Base-by-base conservation (phyloP, 2,113 vertebrate species). In the Heteronetta atricapilla region DNA sequence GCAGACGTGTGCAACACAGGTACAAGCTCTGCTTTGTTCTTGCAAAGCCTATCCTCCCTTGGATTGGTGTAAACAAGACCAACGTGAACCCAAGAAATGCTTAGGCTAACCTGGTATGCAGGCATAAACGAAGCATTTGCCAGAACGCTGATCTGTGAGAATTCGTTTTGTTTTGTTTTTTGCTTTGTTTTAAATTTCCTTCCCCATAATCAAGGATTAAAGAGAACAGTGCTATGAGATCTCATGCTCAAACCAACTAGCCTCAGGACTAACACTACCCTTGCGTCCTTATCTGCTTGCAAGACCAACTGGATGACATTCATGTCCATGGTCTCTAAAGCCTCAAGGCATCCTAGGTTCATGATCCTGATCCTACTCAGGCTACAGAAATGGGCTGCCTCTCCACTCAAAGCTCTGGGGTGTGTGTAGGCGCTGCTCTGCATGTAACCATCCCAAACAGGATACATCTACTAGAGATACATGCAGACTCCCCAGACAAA, bases 21-120 rank as follows among this genome's bases (percentile, higher is more conserved):
- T 76, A 82, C 59, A 84, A 85, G 66, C 66, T 58, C 74, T 87
- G 78, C 96, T 96, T 95, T 96, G 90, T 92, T 95, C 77, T 89
- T 83, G 68, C 66, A 94, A 89, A 88, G 85, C 56, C 56, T 59
- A 20, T 58, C 12, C 40, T 84, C 10, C 66, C 52, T 66, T 76
- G 58, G 64, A 46, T n/a, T 3, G 1, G 0, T 19, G 63, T 77
- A 89, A 94, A 90, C 63, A 93, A 64, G 79, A 75, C 33, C 56
- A 93, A 55, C 74, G 52, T 2, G 23, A 90, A 60, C 17, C 42
- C 18, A 56, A 76, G 50, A 93, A 95, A 60, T 33, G 86, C 82
- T 90, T 8, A 75, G 69, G 62, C 86, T 91, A 81, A 90, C 44
- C 12, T 68, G 53, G 34, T n/a, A 73, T 3, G 1, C 53, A 81